Percentiles rank a stretch among this genome's conserved stretches.
Conservation (phyloP, 2,797 vertebrate species). For the Decapterus maruadsi region DNA sequence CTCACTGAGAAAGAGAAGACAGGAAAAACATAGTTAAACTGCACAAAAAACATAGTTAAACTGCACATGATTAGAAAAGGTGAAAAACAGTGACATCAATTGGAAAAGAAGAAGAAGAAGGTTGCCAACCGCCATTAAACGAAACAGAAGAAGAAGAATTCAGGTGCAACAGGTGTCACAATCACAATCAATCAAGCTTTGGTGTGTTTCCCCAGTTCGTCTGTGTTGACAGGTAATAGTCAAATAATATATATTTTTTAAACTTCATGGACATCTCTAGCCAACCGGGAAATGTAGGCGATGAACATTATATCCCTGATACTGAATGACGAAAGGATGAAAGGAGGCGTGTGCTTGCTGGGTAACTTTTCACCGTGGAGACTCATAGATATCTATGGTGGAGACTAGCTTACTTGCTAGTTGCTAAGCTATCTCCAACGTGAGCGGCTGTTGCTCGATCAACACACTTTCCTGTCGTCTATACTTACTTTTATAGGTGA, state of each 20-base stretch:
- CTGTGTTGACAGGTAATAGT: neutral
- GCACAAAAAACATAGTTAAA: neutral
- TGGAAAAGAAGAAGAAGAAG: too few species aligned
- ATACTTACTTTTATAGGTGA: slow-evolving; percentile 79
- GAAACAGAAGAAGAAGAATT: too few species aligned
- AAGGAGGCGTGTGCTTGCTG: neutral
- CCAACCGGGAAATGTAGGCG: neutral
- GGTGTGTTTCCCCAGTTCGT: neutral
- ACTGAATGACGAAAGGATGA: neutral
- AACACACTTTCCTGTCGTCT: neutral
- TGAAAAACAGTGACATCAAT: too few species aligned
- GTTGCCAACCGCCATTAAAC: too few species aligned
- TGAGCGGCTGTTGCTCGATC: neutral
- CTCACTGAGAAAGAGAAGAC: slow-evolving; percentile 63
- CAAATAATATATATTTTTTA: too few species aligned
- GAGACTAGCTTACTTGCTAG: slow-evolving; percentile 35
- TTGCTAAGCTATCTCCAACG: slow-evolving; percentile 23
- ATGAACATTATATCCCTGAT: neutral
- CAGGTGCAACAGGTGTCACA: neutral
- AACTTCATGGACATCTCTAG: too few species aligned
- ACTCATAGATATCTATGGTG: too few species aligned
- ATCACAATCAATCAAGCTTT: neutral
- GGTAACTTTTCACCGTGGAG: slow-evolving; percentile 2
- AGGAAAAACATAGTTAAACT: neutral
- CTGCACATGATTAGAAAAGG: too few species aligned